Evolutionary conservation across 1,140 invertebrate genomes (phyloP).

Genomic region (Meloidogyne chitwoodi): DNA sequence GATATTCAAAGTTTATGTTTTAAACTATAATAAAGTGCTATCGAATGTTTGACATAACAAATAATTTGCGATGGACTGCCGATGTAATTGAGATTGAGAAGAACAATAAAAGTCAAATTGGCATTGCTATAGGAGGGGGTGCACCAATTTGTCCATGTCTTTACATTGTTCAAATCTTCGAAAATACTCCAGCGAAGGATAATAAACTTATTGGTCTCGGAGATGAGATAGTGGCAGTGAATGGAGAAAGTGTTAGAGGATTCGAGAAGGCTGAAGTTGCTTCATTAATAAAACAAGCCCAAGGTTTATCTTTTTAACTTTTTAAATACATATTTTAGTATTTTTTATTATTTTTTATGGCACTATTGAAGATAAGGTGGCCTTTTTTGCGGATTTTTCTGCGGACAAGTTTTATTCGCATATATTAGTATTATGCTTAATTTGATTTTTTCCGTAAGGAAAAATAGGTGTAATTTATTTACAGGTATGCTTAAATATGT

Average conservation of each 20-base stretch:
- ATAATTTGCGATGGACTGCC: slow-evolving; percentile 4
- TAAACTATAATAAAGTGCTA: too few relatives aligned
- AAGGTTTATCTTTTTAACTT: background rate
- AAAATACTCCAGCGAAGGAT: slow-evolving; percentile 85
- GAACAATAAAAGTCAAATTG: slow-evolving; percentile 42
- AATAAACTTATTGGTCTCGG: slow-evolving; percentile 88
- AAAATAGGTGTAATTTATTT: too few relatives aligned
- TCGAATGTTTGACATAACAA: background rate
- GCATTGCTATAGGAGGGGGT: slow-evolving; percentile 90
- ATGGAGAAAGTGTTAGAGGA: slow-evolving; percentile 83
- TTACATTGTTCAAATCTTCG: slow-evolving; percentile 90
- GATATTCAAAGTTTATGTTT: too few relatives aligned
- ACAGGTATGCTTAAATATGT: too few relatives aligned
- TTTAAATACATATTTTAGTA: background rate
- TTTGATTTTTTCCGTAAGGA: too few relatives aligned
- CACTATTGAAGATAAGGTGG: too few relatives aligned
- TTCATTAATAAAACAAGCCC: slow-evolving; percentile 80
- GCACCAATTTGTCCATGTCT: slow-evolving; percentile 90
- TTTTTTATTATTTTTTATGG: too few relatives aligned
- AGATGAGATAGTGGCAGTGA: slow-evolving; percentile 90
- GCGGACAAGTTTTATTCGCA: too few relatives aligned
- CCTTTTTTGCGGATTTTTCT: too few relatives aligned
- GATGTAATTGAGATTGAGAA: slow-evolving; percentile 41
- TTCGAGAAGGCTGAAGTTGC: slow-evolving; percentile 96
- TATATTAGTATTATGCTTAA: too few relatives aligned